Evolutionary conservation across 2,888 invertebrate genomes (phyloP).

Genomic region (Punctoribates punctum): DNA sequence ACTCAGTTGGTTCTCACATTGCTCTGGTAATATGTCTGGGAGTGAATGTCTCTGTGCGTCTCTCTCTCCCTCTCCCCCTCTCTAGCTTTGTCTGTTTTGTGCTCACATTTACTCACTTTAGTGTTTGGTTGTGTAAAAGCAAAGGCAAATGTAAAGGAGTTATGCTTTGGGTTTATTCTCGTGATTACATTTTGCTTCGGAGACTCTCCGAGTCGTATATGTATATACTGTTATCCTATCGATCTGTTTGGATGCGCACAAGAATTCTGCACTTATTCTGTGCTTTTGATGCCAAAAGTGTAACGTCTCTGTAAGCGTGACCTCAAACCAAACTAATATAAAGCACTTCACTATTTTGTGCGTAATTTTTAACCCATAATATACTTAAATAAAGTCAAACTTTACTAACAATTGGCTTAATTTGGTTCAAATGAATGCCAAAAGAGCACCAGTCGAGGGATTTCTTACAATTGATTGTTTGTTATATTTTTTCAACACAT

Average conservation of each 20-base stretch:
- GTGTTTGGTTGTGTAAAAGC: background rate
- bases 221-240: background rate
- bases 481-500: background rate
- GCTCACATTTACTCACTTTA: too few species aligned
- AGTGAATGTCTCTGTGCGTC: too few species aligned
- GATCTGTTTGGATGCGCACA: slow-evolving; percentile 22
- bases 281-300: slow-evolving; percentile 5
- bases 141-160: background rate
- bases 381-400: background rate
- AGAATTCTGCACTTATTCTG: background rate
- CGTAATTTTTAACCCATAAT: background rate
- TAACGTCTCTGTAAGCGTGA: slow-evolving; percentile 22
- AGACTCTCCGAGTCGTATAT: background rate
- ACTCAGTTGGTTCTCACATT: too few species aligned
- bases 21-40: too few species aligned
- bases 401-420: slow-evolving; percentile 20
- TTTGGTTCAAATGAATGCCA: background rate
- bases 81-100: background rate
- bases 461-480: background rate
- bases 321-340: slow-evolving; percentile 23
- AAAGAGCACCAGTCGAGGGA: too few species aligned
- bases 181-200: slow-evolving; percentile 17
- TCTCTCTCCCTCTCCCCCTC: background rate
- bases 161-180: slow-evolving; percentile 17
- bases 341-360: background rate